These are phyloP conservation scores for Xestia rhomboidea DNA, from an alignment of 2,888 invertebrate genomes.

Conservation along the genomic window DNA sequence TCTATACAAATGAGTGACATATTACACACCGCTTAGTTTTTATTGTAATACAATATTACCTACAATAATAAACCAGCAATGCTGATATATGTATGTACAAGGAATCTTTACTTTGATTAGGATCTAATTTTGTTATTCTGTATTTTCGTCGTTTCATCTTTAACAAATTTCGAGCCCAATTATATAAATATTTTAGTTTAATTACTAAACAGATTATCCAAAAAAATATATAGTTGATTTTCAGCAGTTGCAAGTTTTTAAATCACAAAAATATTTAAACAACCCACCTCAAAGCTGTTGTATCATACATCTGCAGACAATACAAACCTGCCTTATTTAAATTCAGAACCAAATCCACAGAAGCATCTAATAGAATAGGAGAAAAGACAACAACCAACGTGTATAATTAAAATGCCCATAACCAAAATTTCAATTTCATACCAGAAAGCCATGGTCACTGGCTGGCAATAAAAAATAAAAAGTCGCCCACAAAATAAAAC, in stretches of 20 bases:
- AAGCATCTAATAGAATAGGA: neutral
- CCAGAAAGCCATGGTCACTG: conserved; percentile 76
- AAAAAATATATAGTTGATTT: neutral
- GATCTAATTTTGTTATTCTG: neutral
- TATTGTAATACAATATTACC: neutral
- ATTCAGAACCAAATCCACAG: neutral
- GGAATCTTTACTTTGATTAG: neutral
- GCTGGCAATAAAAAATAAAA: conserved; percentile 82
- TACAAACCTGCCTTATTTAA: neutral
- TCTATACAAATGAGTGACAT: neutral
- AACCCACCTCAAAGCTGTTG: too few species aligned
- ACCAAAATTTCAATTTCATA: conserved; percentile 81
- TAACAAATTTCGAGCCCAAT: neutral
- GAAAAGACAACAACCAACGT: conserved; percentile 11
- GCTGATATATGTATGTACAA: neutral
- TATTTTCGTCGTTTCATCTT: neutral
- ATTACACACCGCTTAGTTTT: too few species aligned
- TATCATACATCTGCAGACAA: neutral
- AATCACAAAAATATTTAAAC: neutral
- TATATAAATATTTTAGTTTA: neutral
- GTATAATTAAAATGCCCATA: conserved; percentile 68
- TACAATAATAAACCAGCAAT: neutral
- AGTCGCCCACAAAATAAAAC: conserved; percentile 82
- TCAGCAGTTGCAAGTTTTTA: neutral
- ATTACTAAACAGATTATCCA: neutral